Evolutionary conservation across 2,797 vertebrate genomes (phyloP), one percentile per base, ranked within the genome.

Genomic region (Sphenodon punctatus): DNA sequence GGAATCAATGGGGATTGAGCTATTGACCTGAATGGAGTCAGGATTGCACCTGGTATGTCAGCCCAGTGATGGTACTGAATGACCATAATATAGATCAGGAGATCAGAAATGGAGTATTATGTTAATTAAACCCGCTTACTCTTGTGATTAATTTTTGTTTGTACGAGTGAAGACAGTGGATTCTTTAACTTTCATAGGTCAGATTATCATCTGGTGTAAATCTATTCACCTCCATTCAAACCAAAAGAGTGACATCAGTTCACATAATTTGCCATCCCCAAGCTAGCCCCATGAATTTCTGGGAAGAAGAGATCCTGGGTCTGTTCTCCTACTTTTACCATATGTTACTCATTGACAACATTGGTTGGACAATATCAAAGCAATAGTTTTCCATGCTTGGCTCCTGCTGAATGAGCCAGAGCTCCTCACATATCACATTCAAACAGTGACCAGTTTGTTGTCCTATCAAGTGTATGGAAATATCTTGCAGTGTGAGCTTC

Each of bases 381-480:
- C 30, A 39, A 32, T 39, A 15, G 55, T 51, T 41, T 48, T 20
- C 34, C 74, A 36, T 19, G 6, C 27, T 61, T 67, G 70, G 10
- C 12, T 12, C 20, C 17, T 4, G 38, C 2, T 3, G 5, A n/a
- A n/a, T n/a, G n/a, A n/a, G n/a, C n/a, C n/a, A n/a, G 70, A 45
- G 19, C 23, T 3, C n/a, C 75, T 8, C 34, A 15, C n/a, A 72
- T 38, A 53, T 68, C 25, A 84, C 75, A 68, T 41, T 71, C 75
- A 45, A 64, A 69, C 67, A 27, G 69, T 74, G 76, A 76, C 65
- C 8, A 64, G 67, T 84, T 83, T 61, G 38, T 70, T 71, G n/a
- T 75, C 88, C 75, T 58, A 30, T 73, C 70, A 93, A 85, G 85
- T 32, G 10, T 42, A 64, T 70, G 83, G 49, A 84, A 78, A 78